Conservation (phyloP, 2,113 vertebrate genomes). For the Psittacara wagleri region DNA sequence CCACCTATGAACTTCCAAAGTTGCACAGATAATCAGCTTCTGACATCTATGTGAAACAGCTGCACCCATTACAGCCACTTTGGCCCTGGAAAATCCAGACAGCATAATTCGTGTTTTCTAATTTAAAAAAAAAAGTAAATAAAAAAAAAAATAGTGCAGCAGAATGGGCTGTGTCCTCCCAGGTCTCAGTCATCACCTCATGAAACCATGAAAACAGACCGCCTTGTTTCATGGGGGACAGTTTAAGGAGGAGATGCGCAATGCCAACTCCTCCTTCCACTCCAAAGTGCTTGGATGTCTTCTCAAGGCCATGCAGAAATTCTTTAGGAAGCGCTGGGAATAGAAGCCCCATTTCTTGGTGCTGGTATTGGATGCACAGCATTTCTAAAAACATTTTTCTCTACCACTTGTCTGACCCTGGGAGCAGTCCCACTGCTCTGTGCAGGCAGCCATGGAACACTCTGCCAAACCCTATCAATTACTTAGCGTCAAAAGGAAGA, state of each 20-base stretch:
- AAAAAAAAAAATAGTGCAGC: not conserved
- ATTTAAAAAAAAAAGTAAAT: not conserved
- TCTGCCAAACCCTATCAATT: conserved; percentile 76
- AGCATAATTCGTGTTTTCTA: not conserved
- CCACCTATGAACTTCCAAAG: not conserved
- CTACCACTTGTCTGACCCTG: conserved; percentile 71
- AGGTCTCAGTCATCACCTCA: not conserved
- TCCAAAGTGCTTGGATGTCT: not conserved
- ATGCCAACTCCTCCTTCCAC: not conserved
- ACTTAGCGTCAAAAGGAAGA: conserved; percentile 68
- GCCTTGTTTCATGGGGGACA: not conserved
- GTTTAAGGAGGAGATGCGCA: not conserved
- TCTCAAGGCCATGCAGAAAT: not conserved
- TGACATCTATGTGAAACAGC: not conserved
- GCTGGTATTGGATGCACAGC: conserved; percentile 56
- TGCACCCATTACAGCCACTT: not conserved
- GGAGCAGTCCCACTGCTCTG: conserved; percentile 69
- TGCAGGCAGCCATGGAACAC: conserved; percentile 25
- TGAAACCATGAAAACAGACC: not conserved
- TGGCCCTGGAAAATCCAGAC: not conserved
- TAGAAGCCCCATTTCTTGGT: conserved; percentile 64
- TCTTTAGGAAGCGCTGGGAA: not conserved
- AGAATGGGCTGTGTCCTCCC: not conserved
- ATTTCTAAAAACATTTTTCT: conserved; percentile 80
- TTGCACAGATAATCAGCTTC: not conserved